Conservation (phyloP, 2,113 vertebrate species). For the Chionomys nivalis region DNA sequence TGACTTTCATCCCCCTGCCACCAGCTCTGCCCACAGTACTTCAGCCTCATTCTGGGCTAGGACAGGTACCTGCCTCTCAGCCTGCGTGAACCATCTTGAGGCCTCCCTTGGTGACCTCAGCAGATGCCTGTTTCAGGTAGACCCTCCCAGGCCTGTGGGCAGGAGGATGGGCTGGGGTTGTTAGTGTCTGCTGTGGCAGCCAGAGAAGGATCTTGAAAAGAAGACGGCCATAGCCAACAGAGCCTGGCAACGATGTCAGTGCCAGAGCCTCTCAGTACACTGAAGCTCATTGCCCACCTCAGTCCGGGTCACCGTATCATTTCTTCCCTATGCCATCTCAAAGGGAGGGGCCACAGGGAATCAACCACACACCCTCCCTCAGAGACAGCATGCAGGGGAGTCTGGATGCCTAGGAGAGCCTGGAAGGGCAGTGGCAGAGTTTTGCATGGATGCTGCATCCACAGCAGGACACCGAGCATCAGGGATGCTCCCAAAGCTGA, state of each 20-base stretch:
- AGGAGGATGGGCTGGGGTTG: neutral
- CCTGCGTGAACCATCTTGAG: neutral
- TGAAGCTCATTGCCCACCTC: neutral
- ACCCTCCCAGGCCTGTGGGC: neutral
- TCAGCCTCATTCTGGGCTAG: neutral
- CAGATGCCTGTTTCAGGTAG: neutral
- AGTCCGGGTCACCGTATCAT: neutral
- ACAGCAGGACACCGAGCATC: neutral
- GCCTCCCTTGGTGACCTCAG: neutral
- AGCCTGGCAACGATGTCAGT: neutral
- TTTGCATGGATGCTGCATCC: accelerated
- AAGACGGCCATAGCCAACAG: neutral
- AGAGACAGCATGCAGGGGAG: neutral
- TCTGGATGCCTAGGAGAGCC: neutral
- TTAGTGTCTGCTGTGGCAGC: neutral
- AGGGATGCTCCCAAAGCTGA: neutral
- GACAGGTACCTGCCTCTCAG: neutral
- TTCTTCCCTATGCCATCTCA: neutral
- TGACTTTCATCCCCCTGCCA: neutral
- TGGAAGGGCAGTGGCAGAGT: too few species aligned
- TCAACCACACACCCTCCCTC: neutral
- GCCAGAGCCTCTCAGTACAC: neutral
- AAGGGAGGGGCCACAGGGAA: neutral
- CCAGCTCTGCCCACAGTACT: neutral
- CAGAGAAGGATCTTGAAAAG: neutral